Percentiles rank a stretch among this genome's conserved stretches.
These are phyloP conservation scores for Protonibea diacanthus DNA, from an alignment of 2,797 vertebrate genomes.

Conservation along the genomic window DNA sequence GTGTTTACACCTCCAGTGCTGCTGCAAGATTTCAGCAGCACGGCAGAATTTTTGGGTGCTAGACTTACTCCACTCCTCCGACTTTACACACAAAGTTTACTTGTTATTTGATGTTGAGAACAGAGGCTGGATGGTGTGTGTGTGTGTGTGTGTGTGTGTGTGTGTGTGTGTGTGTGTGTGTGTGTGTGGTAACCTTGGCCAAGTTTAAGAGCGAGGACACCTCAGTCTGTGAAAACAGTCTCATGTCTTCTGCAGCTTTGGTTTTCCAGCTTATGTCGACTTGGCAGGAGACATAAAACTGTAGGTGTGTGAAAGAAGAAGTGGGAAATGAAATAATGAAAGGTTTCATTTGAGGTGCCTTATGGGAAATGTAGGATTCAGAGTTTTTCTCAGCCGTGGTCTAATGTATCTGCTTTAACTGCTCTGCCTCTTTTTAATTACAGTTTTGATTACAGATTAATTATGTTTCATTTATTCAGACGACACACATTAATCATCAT, in stretches of 20 bases:
- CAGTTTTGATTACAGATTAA: too few relatives aligned
- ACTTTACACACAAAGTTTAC: not conserved
- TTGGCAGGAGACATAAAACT: not conserved
- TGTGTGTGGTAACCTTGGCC: not conserved
- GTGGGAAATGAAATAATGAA: not conserved
- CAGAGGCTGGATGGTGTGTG: not conserved
- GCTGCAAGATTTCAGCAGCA: not conserved
- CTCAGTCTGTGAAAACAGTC: not conserved
- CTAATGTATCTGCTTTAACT: too few relatives aligned
- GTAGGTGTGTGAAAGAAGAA: not conserved
- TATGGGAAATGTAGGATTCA: not conserved
- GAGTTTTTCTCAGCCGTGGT: not conserved
- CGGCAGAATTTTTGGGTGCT: not conserved
- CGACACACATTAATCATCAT: too few relatives aligned
- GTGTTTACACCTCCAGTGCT: not conserved
- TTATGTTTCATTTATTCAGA: too few relatives aligned
- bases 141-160: too few relatives aligned
- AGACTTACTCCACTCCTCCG: not conserved
- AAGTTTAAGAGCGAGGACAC: not conserved
- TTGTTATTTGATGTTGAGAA: not conserved
- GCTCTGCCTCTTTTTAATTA: too few relatives aligned
- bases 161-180: not conserved
- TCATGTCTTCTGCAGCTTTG: not conserved
- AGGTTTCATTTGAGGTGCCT: not conserved
- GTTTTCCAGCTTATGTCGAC: not conserved